Evolutionary conservation across 2,888 invertebrate species (phyloP), one percentile per base, ranked within the genome.

Genomic region (Spodoptera exigua): DNA sequence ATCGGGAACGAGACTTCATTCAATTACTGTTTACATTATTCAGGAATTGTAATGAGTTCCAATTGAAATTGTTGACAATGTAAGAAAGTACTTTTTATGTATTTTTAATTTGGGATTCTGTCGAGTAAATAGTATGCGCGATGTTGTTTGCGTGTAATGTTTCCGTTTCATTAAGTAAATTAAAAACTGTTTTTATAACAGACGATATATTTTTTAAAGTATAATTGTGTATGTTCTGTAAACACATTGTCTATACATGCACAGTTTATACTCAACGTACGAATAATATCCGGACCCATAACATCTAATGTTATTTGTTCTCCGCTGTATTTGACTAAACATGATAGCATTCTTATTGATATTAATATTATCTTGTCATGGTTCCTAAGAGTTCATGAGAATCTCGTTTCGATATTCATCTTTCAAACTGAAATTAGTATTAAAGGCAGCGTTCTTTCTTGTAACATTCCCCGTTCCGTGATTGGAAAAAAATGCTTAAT

Each of bases 401-500:
- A 27, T 4, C 27, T 12, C 11, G 18, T 12, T 14, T 1, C 39
- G 18, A 40, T 35, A 53, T 58, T 52, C 47, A 53, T 54, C 37
- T 27, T 46, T 40, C 46, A 56, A 44, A 18, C 18, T 27, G 61
- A 58, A 56, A 60, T 75, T 60, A 52, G 51, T 56, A 59, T 52
- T 54, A 39, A 56, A 63, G 41, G 41, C 53, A 55, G 34, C 16
- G 57, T 46, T 55, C 46, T 55, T 52, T 21, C 57, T 37, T 49
- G 54, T 12, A 52, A 27, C 54, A 18, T 40, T 40, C 49, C 43
- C 35, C 44, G 46, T 18, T 55, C 41, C 57, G 56, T 68, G 76
- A 74, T 74, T 76, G 73, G 69, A 54, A 74, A 74, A 71, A 72
- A 68, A 66, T 61, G 58, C 74, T 72, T 76, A 74, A 76, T 76